Evolutionary conservation across 2,797 vertebrate species (phyloP).

Genomic region (Peromyscus eremicus): DNA sequence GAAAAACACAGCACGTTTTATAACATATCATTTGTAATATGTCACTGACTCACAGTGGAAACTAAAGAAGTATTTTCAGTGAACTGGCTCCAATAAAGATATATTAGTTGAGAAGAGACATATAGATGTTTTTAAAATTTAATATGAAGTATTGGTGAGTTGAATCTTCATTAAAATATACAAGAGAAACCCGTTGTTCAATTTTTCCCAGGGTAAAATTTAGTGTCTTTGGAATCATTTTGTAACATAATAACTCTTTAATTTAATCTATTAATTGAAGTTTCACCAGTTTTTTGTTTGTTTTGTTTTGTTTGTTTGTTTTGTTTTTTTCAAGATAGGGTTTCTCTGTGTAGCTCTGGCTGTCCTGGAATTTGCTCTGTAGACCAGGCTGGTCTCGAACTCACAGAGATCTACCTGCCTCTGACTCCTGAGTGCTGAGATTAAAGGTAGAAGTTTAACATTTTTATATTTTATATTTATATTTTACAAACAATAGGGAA

Average conservation of each 20-base stretch:
- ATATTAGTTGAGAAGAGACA: conserved; percentile 55
- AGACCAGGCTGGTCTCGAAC: not conserved
- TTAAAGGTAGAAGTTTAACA: not conserved
- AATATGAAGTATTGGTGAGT: conserved; percentile 30
- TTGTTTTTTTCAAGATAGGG: not conserved
- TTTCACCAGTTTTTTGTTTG: not conserved
- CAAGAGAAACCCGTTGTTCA: conserved; percentile 55
- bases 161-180: conserved; percentile 49
- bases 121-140: conserved; percentile 46
- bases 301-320: not conserved
- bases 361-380: not conserved
- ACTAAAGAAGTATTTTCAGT: conserved; percentile 49
- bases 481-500: conserved; percentile 17
- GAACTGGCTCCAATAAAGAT: conserved; percentile 44
- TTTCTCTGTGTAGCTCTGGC: not conserved
- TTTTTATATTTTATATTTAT: conserved; percentile 28
- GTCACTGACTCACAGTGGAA: conserved; percentile 22
- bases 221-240: conserved; percentile 57
- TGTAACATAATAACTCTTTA: conserved; percentile 37
- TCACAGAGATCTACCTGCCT: not conserved
- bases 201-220: conserved; percentile 44
- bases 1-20: not conserved
- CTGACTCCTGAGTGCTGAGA: not conserved
- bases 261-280: not conserved
- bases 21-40: conserved; percentile 1